Evolutionary conservation across 2,888 invertebrate genomes (phyloP), one percentile per base, ranked within the genome.

Genomic region (Amblyteles armatorius): DNA sequence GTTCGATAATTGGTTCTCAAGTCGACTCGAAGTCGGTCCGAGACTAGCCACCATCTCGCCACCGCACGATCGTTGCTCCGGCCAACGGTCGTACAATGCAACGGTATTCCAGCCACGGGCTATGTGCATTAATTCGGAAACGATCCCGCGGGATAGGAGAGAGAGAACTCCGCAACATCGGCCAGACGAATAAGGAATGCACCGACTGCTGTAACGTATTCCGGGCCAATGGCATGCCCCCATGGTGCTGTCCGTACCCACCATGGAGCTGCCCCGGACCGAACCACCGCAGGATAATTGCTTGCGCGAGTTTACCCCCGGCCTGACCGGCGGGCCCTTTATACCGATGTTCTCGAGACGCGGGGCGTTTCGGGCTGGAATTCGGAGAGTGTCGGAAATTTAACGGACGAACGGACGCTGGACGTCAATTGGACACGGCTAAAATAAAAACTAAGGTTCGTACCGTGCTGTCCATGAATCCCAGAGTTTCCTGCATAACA

Each of bases 121-220:
- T 87, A 83, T 88, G 88, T 88, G 88, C 89, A 91, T 91, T 91
- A 91, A 91, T 91, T 91, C 87, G 86, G 76, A 78, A 89, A 87
- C 87, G 88, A 89, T 88, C 89, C 88, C 90, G 72, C 83, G 87
- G 85, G 89, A 87, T 9, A 2, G 33, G 63, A 29, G 63, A 63
- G 86, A 68, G 77, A 72, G 77, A 65, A 60, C 13, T 22, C 63
- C 19, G 50, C 69, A 50, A 26, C 48, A 50, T 40, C 57, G 60
- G 26, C 48, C 67, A 67, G 29, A 57, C 68, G 84, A 89, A 89
- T 88, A 90, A 91, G 90, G 90, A 91, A 90, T 88, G 83, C 81
- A 72, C 67, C 65, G 57, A 68, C 67, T 55, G 81, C 84, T 87
- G 83, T 86, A 87, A 86, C 83, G 69, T 78, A 74, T 76, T 77